A percentile compares a stretch with the other conserved stretches of the same genome.
phyloP scores from a whole-genome alignment of 1,140 invertebrate genomes.

The Acyrthosiphon pisum region DNA sequence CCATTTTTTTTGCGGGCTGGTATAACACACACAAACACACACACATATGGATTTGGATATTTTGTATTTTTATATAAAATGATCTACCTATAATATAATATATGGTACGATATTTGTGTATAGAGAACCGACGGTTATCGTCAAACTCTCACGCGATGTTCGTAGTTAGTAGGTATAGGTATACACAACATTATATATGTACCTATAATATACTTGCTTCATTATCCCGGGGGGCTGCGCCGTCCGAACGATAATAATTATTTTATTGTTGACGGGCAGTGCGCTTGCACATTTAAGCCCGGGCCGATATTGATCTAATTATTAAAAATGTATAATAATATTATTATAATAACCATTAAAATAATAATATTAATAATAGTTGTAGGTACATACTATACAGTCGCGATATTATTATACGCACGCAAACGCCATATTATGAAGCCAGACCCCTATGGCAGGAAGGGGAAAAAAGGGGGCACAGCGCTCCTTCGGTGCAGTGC shows the following conservation, averaged over 20 bases:
- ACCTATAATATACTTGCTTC: too few relatives aligned
- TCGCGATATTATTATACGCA: background rate
- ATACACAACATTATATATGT: too few relatives aligned
- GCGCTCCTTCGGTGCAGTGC: background rate
- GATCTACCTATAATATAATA: too few relatives aligned
- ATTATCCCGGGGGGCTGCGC: background rate
- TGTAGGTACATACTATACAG: background rate
- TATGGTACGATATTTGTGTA: too few relatives aligned
- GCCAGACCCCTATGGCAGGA: background rate
- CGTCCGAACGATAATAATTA: background rate
- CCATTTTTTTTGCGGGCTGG: background rate
- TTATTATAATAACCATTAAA: background rate
- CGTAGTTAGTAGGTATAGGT: too few relatives aligned
- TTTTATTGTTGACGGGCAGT: background rate
- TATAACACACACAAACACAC: background rate
- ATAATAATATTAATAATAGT: background rate
- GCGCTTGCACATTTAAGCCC: background rate
- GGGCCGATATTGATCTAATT: background rate
- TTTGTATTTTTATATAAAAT: too few relatives aligned
- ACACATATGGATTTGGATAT: too few relatives aligned
- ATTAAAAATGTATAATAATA: constrained; percentile 14
- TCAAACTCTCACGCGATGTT: too few relatives aligned
- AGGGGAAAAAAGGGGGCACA: background rate
- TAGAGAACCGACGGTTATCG: too few relatives aligned
- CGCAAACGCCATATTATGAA: background rate